Evolutionary conservation across 2,888 invertebrate species (phyloP).

Genomic region (Branchellion lobata): DNA sequence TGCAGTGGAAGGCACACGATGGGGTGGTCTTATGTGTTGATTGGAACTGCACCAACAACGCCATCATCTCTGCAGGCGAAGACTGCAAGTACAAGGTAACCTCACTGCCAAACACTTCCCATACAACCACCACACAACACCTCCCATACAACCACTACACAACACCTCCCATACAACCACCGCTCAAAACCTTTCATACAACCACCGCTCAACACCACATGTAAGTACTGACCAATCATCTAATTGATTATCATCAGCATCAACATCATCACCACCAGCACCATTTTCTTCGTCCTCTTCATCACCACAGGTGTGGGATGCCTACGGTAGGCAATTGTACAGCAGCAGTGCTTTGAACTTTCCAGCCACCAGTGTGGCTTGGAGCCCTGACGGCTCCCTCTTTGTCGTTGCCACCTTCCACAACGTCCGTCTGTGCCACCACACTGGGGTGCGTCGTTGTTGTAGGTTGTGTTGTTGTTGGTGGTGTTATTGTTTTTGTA

Average conservation of each 20-base stretch:
- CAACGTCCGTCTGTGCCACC: slow-evolving; percentile 85
- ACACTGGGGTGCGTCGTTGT: slow-evolving; percentile 75
- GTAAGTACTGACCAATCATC: no score
- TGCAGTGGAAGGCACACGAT: slow-evolving; percentile 93
- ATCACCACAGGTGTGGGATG: slow-evolving; percentile 76
- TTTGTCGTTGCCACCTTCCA: slow-evolving; percentile 92
- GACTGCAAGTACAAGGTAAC: slow-evolving; percentile 81
- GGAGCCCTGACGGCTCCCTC: slow-evolving; percentile 86
- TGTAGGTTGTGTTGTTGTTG: not conserved
- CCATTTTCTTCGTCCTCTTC: no score
- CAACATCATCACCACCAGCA: not conserved
- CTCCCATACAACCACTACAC: no score
- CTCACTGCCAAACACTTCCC: slow-evolving; percentile 38
- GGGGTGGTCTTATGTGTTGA: slow-evolving; percentile 76
- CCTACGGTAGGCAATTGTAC: slow-evolving; percentile 82
- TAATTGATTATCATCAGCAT: slow-evolving; percentile 25
- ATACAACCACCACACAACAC: no score
- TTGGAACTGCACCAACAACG: slow-evolving; percentile 67
- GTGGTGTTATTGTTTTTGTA: not conserved
- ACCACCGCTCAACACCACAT: no score
- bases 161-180: no score
- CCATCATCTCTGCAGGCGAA: slow-evolving; percentile 71
- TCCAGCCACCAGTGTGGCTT: slow-evolving; percentile 85
- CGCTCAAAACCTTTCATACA: no score
- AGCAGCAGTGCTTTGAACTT: slow-evolving; percentile 80